Percentiles rank a stretch among this genome's conserved stretches.
Evolutionary conservation across 2,888 invertebrate species (phyloP).

Genomic region (Drepanosiphum platanoidis): DNA sequence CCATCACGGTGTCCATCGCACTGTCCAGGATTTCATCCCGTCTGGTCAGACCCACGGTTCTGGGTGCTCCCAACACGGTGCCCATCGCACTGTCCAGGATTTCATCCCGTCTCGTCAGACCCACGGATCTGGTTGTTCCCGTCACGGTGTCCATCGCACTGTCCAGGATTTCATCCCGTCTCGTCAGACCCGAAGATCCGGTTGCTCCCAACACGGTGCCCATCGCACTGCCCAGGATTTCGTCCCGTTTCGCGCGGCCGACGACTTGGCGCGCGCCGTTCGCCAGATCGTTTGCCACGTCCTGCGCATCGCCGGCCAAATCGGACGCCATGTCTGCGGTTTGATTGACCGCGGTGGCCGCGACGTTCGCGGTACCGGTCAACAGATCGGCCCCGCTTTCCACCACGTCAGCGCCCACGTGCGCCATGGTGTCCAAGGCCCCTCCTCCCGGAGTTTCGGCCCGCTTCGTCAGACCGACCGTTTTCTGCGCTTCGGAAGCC

Average conservation of each 20-base stretch:
- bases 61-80: not conserved
- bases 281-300: no score
- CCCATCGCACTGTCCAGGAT: not conserved
- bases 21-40: not conserved
- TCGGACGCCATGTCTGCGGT: no score
- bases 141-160: not conserved
- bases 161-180: not conserved
- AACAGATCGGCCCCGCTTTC: no score
- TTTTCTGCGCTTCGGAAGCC: no score
- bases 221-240: not conserved
- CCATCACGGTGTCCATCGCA: not conserved
- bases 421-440: no score
- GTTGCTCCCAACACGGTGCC: not conserved
- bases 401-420: no score
- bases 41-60: not conserved
- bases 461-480: not conserved
- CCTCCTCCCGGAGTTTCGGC: no score
- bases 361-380: no score
- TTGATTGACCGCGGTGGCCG: no score
- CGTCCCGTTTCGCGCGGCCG: no score
- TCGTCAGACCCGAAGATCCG: not conserved
- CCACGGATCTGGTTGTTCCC: not conserved
- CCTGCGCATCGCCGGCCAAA: no score
- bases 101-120: not conserved
- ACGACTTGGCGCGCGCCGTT: no score